Evolutionary conservation across 2,888 invertebrate genomes (phyloP), one percentile per base, ranked within the genome.

Genomic region (Agrilus biguttatus): DNA sequence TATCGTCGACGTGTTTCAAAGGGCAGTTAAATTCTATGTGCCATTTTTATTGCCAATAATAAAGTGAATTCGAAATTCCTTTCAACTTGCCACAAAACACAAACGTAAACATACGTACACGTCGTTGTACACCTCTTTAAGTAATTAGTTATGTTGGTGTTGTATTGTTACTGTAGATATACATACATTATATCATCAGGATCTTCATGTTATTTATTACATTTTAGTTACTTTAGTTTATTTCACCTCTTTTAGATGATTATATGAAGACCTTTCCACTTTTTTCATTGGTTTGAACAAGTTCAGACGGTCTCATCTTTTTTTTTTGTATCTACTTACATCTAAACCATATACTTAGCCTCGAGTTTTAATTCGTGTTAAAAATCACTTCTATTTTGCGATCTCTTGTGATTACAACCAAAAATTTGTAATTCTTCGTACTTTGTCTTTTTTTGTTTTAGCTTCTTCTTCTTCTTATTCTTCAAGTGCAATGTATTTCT

Each of bases 141-240:
- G 21, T 21, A 21, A 53, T 50, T 53, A 53, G 62, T 58, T 64
- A 63, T 65, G 66, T 66, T 65, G 63, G 64, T 65, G 59, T 57
- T 64, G 63, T 64, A 65, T 63, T 65, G 64, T 65, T 66, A 64
- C 6, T 66, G 66, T 66, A 66, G 61, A 66, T 65, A 66, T 58
- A 21, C 21, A 21, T 21, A 21, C 21, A 21, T 21, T 21, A 21
- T 21, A 57, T 52, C 57, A 45, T 49, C 55, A 59, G 58, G 56
- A 59, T 55, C 56, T 59, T 59, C 55, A 57, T 55, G 57, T 62
- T 63, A 63, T 63, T 63, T 63, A 63, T 63, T 62, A 46, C 45
- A 48, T 45, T 50, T 49, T 49, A 44, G 49, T 34, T 51, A 45
- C 38, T 42, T 36, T 44, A 46, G 42, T 47, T 47, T 45, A 36